phyloP scores from a whole-genome alignment of 2,113 vertebrate species.

The Pica pica region DNA sequence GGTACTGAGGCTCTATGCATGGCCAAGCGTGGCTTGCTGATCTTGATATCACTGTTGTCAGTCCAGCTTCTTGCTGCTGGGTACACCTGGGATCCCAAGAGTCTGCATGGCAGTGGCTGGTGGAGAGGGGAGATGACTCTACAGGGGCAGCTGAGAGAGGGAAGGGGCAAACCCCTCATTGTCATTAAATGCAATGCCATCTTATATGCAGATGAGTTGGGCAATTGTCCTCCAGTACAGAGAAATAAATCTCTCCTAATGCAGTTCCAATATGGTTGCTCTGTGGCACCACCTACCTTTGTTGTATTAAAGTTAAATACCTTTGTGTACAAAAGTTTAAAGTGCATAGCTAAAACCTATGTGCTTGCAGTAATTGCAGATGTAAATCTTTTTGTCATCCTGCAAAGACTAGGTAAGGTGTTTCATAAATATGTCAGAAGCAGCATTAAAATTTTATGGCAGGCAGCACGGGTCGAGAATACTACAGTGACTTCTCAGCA shows the following conservation, averaged over 20 bases:
- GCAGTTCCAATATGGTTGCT: background rate
- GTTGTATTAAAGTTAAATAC: constrained; percentile 58
- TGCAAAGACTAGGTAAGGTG: constrained; percentile 57
- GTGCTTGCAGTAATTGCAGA: constrained; percentile 59
- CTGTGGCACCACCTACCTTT: constrained; percentile 35
- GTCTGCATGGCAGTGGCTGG: background rate
- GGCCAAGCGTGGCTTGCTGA: background rate
- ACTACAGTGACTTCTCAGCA: constrained; percentile 77
- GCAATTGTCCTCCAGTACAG: background rate
- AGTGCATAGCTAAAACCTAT: constrained; percentile 27
- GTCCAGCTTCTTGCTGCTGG: background rate
- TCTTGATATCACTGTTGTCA: accelerated
- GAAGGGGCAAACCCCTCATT: background rate
- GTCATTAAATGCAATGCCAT: background rate
- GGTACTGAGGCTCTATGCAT: accelerated
- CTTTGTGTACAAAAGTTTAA: constrained; percentile 60
- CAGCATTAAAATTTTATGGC: constrained; percentile 83
- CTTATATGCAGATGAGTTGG: background rate
- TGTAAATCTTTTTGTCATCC: constrained; percentile 74
- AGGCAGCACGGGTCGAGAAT: constrained; percentile 72
- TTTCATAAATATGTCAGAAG: constrained; percentile 78
- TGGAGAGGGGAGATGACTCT: no score
- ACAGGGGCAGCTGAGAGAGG: background rate
- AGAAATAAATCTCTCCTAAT: background rate
- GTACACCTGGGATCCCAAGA: background rate